A percentile compares a stretch with the other conserved stretches of the same genome.
Evolutionary conservation across 2,113 vertebrate genomes (phyloP).

Genomic region (Cariama cristata): DNA sequence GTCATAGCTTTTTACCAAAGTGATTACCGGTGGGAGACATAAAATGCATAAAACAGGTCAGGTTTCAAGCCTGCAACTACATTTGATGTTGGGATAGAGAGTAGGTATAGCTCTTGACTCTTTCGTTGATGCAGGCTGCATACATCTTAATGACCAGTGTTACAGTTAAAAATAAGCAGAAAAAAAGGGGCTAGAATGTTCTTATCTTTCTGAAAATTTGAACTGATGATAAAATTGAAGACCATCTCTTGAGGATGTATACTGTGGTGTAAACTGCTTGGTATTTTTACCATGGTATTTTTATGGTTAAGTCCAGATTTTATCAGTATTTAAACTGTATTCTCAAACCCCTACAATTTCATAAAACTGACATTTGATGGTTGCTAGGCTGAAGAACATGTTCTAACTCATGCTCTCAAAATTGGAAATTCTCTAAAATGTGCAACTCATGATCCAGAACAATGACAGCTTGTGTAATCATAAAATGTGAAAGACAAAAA

Average conservation of each 20-base stretch:
- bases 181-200: background rate
- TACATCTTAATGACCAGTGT: background rate
- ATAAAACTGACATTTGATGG: background rate
- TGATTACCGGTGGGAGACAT: background rate
- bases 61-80: background rate
- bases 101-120: rapidly evolving
- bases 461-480: background rate
- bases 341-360: background rate
- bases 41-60: background rate
- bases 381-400: background rate
- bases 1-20: background rate
- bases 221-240: background rate
- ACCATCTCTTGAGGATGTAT: background rate
- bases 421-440: background rate
- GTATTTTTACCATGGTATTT: background rate
- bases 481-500: background rate
- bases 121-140: rapidly evolving
- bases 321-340: background rate
- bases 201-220: background rate
- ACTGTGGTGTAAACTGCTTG: background rate
- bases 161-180: background rate
- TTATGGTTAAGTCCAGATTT: background rate
- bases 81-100: background rate
- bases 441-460: background rate
- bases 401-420: background rate